Percentiles rank a stretch among this genome's conserved stretches.
phyloP scores from a whole-genome alignment of 2,888 invertebrate species.

The Pimpla rufipes region DNA sequence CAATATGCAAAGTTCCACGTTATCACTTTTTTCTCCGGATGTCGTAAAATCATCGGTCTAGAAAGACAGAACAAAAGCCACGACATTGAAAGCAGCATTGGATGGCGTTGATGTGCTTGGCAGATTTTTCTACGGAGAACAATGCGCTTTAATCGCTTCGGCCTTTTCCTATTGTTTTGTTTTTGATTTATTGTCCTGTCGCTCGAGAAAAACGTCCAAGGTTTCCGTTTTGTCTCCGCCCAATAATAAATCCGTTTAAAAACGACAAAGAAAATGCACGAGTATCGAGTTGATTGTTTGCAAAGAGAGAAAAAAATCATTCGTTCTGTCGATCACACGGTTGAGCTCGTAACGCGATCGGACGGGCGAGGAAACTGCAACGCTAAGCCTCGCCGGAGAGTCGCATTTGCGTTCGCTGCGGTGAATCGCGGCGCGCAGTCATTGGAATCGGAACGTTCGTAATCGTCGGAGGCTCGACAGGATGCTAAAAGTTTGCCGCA shows the following conservation, averaged over 20 bases:
- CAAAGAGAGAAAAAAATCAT: not conserved
- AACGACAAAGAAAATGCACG: not conserved
- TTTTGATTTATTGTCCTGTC: not conserved
- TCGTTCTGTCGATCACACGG: not conserved
- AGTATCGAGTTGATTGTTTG: not conserved
- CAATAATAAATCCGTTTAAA: not conserved
- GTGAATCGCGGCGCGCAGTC: conserved; percentile 20
- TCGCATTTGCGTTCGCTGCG: not conserved
- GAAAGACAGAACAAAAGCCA: not conserved
- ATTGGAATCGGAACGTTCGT: conserved; percentile 49
- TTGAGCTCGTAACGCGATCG: not conserved
- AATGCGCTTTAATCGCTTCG: not conserved
- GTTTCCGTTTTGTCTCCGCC: not conserved
- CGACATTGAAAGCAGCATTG: not conserved
- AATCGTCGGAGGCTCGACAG: conserved; percentile 66
- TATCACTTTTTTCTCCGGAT: not conserved
- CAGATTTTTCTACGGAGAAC: not conserved
- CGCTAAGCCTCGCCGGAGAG: not conserved
- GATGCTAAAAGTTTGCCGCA: conserved; percentile 60
- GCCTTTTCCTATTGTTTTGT: not conserved
- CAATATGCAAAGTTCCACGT: no score
- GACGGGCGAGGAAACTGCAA: not conserved
- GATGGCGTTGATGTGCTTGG: not conserved
- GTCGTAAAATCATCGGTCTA: not conserved
- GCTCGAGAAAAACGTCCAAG: not conserved